Base-by-base conservation (phyloP, 2,888 invertebrate genomes). In the Cheilosia vulpina region DNA sequence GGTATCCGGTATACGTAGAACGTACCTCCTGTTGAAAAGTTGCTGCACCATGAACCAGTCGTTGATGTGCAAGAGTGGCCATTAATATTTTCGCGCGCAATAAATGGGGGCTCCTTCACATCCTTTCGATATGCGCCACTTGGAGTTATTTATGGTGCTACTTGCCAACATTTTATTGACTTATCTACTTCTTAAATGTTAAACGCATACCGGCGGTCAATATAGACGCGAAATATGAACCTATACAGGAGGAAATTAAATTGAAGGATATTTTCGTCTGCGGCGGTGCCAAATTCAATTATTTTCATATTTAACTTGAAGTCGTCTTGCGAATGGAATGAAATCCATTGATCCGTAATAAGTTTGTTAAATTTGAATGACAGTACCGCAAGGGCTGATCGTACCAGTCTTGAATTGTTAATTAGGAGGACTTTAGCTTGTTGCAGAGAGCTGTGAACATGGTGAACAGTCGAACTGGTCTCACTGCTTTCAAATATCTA, bases 121-220 rank as follows among this genome's bases (percentile, higher is more conserved):
- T 38, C 45, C 43, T 60, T 31, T 19, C 50, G 66, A 76, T 52
- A 31, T 38, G 47, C 21, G 55, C 45, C 52, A 66, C 62, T 68
- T 62, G 27, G 45, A 27, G 38, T 73, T 75, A 63, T 63, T 69
- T 69, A 60, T 76, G 63, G 34, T 52, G 21, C 41, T 45, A 57
- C 62, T 62, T 69, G 63, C 38, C 31, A 27, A 63, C 43, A 52
- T 24, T 24, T 41, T 60, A 45, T 60, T 82, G 65, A 82, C 45
- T 57, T 76, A 69, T 75, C 63, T 52, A 45, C 58, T 58, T 41
- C 11, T 71, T 76, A 57, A 71, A 71, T 66, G 24, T 41, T 57
- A 71, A 76, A 60, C 62, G 34, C 45, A 6, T n/a, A 24, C 15
- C 24, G 19, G 34, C 55, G 45, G 41, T 66, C 60, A 62, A 73